These are phyloP conservation scores for Lucinisca nassula DNA, from an alignment of 2,888 invertebrate genomes.

Conservation along the genomic window DNA sequence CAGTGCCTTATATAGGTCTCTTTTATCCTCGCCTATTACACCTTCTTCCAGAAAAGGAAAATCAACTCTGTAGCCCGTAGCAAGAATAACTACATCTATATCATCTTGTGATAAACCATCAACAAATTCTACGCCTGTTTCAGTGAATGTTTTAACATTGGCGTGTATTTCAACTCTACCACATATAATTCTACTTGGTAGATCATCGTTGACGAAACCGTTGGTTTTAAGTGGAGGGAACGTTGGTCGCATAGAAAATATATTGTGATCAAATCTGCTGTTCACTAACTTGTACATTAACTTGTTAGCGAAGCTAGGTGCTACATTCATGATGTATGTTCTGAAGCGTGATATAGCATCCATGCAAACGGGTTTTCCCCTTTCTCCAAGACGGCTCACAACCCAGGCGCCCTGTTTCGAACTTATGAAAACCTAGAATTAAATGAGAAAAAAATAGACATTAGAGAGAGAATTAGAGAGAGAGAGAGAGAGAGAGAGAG, in stretches of 20 bases:
- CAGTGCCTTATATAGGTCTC: slow-evolving; percentile 87
- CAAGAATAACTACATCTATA: slow-evolving; percentile 86
- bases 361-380: slow-evolving; percentile 41
- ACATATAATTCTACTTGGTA: slow-evolving; percentile 86
- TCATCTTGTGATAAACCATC: slow-evolving; percentile 82
- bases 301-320: slow-evolving; percentile 50
- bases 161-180: slow-evolving; percentile 86
- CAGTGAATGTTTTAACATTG: slow-evolving; percentile 78
- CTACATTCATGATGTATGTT: slow-evolving; percentile 5
- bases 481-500: background rate
- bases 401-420: slow-evolving; percentile 52
- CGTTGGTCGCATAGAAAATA: slow-evolving; percentile 87
- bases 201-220: slow-evolving; percentile 87
- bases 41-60: slow-evolving; percentile 87
- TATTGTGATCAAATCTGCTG: slow-evolving; percentile 85
- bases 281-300: slow-evolving; percentile 74
- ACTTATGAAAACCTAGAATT: slow-evolving; percentile 54
- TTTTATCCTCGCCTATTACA: slow-evolving; percentile 80
- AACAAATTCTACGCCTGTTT: slow-evolving; percentile 82
- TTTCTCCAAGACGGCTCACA: background rate
- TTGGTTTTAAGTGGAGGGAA: slow-evolving; percentile 75
- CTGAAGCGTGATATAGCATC: slow-evolving; percentile 27
- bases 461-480: background rate
- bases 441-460: background rate
- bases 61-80: slow-evolving; percentile 87